These are phyloP conservation scores for Fissipunctia ypsillon DNA, from an alignment of 2,888 invertebrate genomes.

Conservation along the genomic window DNA sequence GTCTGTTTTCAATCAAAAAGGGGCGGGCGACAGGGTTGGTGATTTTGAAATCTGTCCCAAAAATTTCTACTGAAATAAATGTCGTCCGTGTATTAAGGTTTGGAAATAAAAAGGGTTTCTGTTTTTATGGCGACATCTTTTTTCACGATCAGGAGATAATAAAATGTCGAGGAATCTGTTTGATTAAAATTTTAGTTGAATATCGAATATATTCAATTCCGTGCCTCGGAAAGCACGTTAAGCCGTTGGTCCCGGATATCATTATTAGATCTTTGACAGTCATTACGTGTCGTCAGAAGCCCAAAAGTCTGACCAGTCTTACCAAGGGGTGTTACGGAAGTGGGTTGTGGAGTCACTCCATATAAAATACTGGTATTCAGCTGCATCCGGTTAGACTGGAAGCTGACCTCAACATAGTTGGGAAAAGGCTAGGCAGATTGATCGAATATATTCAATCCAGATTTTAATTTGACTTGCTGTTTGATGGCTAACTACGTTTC, in stretches of 20 bases:
- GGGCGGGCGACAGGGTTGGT: constrained; percentile 63
- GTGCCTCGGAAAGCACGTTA: no score
- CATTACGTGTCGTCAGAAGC: no score
- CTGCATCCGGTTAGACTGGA: no score
- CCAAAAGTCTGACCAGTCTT: no score
- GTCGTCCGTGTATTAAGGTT: constrained; percentile 39
- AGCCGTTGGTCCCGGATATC: no score
- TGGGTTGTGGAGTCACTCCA: no score
- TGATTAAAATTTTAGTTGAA: constrained; percentile 22
- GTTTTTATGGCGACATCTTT: constrained; percentile 43
- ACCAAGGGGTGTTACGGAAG: no score
- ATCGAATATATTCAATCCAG: neutral
- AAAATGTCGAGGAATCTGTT: constrained; percentile 19
- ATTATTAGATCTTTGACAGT: no score
- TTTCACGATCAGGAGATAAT: constrained; percentile 20
- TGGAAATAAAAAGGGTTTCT: constrained; percentile 60
- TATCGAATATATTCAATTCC: no score
- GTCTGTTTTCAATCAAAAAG: constrained; percentile 83
- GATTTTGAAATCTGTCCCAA: constrained; percentile 15
- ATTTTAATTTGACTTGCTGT: neutral
- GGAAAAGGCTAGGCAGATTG: no score
- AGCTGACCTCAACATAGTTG: no score
- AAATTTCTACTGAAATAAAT: constrained; percentile 41
- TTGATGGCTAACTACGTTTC: neutral
- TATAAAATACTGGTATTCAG: no score